phyloP scores from a whole-genome alignment of 1,140 invertebrate species.

The Cydia fagiglandana region DNA sequence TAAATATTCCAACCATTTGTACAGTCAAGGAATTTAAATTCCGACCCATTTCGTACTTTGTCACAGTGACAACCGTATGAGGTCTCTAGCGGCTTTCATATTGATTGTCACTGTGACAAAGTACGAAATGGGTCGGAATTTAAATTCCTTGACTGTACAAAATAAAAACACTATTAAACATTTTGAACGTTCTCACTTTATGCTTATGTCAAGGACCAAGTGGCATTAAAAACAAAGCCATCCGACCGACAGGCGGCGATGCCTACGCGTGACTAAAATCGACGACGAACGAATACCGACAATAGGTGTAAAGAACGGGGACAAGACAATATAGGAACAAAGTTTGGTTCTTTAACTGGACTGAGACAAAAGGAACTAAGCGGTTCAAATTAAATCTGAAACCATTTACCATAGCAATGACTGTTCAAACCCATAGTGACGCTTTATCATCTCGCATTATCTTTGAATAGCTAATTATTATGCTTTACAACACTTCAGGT shows the following conservation, averaged over 20 bases:
- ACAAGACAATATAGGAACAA: constrained; percentile 42
- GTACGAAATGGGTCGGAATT: too few relatives aligned
- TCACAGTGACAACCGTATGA: too few relatives aligned
- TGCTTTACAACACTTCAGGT: not conserved
- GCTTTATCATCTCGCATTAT: not conserved
- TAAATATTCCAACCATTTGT: constrained; percentile 4
- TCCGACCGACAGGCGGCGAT: constrained; percentile 58
- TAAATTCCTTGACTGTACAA: too few relatives aligned
- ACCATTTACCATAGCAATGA: not conserved
- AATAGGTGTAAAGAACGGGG: constrained; percentile 46
- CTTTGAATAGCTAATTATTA: not conserved
- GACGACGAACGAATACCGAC: constrained; percentile 41
- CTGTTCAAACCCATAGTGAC: not conserved
- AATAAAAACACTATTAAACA: constrained; percentile 20
- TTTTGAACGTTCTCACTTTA: constrained; percentile 20
- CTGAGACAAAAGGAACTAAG: constrained; percentile 2
- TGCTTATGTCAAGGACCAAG: constrained; percentile 23
- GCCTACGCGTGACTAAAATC: constrained; percentile 68
- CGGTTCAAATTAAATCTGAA: not conserved
- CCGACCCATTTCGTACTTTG: too few relatives aligned
- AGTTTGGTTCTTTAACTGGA: constrained; percentile 36
- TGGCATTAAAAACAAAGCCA: constrained; percentile 40
- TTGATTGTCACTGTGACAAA: too few relatives aligned
- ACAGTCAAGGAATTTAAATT: too few relatives aligned
- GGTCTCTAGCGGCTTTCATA: too few relatives aligned